Conservation (phyloP, 2,113 vertebrate genomes). For the Catharus fuscescens region DNA sequence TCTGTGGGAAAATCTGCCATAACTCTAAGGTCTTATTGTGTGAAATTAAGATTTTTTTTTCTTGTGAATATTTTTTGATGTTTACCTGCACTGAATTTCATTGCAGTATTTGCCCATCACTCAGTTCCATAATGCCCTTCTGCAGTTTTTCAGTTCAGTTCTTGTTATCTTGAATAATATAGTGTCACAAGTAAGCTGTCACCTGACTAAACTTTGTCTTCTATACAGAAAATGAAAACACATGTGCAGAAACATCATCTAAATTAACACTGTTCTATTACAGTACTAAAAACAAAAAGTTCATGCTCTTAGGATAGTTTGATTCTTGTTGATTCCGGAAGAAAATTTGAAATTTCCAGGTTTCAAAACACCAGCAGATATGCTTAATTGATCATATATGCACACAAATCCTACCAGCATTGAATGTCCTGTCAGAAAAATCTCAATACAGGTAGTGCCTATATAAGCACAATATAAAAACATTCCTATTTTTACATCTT, state of each 20-base stretch:
- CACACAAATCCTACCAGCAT: not conserved
- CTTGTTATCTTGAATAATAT: not conserved
- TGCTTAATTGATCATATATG: not conserved
- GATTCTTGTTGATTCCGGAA: not conserved
- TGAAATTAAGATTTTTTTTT: not conserved
- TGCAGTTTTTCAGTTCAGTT: not conserved
- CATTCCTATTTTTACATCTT: not conserved
- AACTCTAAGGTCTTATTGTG: not conserved
- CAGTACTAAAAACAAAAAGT: not conserved
- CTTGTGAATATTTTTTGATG: not conserved
- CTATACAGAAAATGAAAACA: not conserved
- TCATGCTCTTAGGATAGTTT: not conserved
- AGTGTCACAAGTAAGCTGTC: not conserved
- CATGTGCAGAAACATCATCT: not conserved
- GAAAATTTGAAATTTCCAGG: not conserved
- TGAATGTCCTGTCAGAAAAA: not conserved
- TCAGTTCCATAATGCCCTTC: not conserved
- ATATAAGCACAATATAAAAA: not conserved
- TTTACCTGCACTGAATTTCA: not conserved
- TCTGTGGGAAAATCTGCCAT: not conserved
- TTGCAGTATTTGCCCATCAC: not conserved
- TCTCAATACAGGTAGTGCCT: not conserved
- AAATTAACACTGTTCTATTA: not conserved
- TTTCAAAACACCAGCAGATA: not conserved
- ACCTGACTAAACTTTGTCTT: not conserved